These are phyloP conservation scores for Altica lythri DNA, from an alignment of 2,888 invertebrate species.

Conservation along the genomic window DNA sequence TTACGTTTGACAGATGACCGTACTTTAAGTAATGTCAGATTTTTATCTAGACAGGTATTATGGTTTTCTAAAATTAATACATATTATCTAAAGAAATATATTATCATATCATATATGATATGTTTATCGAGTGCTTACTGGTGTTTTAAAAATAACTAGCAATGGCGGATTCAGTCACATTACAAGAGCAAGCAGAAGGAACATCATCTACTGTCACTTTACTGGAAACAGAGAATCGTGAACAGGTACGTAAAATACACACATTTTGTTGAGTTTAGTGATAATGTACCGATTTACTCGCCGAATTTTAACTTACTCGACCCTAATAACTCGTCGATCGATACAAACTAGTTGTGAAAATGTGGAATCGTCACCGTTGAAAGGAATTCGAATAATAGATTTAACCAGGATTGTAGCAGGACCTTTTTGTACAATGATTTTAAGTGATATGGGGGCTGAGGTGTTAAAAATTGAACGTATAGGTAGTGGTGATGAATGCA, in stretches of 20 bases:
- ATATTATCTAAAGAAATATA: neutral
- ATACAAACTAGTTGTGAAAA: slow-evolving; percentile 11
- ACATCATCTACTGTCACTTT: slow-evolving; percentile 51
- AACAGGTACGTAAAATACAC: slow-evolving; percentile 48
- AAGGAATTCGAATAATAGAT: slow-evolving; percentile 76
- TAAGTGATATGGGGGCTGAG: slow-evolving; percentile 92
- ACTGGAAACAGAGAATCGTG: slow-evolving; percentile 47
- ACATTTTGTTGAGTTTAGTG: slow-evolving; percentile 22
- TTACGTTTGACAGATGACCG: too few relatives aligned
- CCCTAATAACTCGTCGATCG: slow-evolving; percentile 23
- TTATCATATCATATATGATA: slow-evolving; percentile 20
- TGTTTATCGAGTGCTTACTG: slow-evolving; percentile 30
- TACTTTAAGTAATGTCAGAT: too few relatives aligned
- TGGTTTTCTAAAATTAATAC: too few relatives aligned
- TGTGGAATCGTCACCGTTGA: slow-evolving; percentile 64
- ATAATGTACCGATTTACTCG: slow-evolving; percentile 28
- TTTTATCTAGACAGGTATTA: neutral
- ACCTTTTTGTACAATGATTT: slow-evolving; percentile 91
- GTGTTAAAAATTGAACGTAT: slow-evolving; percentile 91
- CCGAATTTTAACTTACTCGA: slow-evolving; percentile 13
- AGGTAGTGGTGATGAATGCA: slow-evolving; percentile 81
- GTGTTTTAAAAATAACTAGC: slow-evolving; percentile 20
- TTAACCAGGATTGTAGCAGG: slow-evolving; percentile 89
- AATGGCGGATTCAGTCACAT: slow-evolving; percentile 46
- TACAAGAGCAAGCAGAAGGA: slow-evolving; percentile 44